Evolutionary conservation across 2,113 vertebrate genomes (phyloP), one percentile per base, ranked within the genome.

Genomic region (Odontophorus gujanensis): DNA sequence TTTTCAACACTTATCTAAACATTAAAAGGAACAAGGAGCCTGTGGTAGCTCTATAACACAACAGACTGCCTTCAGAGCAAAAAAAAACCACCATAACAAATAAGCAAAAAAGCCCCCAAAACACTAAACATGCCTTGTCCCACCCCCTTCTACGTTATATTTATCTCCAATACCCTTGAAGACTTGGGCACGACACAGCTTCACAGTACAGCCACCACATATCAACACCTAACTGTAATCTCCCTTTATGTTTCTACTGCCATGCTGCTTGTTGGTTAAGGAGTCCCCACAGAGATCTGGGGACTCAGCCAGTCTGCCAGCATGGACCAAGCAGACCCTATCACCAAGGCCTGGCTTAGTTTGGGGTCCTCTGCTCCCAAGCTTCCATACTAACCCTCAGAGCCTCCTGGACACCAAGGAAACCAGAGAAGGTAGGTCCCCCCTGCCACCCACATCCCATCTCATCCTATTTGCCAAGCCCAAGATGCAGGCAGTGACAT

Each of bases 1-100:
- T 87, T 89, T 92, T 79, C 74, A 90, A 45, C 25, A 62, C 83
- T 81, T 71, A 86, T 34, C 80, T 90, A 92, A 92, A 86, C 80
- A 81, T 61, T 55, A 84, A 84, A 81, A 94, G 73, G 80, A 95
- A 93, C 59, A 81, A 89, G 85, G 91, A 86, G 77, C 78, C 79
- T 93, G 92, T 90, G 36, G 79, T 50, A 77, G 82, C 34, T 78
- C 74, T 79, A 4, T 7, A 95, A 36, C 50, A 76, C 26, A 89
- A 87, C 84, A 85, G 53, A 85, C 24, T 65, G 36, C 42, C 77
- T 85, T 55, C 75, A 90, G 74, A 77, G 45, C 22, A 85, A n/a
- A 66, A 43, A 73, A 43, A 26, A 9, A 34, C 34, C 17, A 82
- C 16, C 14, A 43, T 53, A 91, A 80, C 32, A 32, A 30, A 83